Evolutionary conservation across 2,113 vertebrate genomes (phyloP).

Genomic region (Rhabdomys dilectus): DNA sequence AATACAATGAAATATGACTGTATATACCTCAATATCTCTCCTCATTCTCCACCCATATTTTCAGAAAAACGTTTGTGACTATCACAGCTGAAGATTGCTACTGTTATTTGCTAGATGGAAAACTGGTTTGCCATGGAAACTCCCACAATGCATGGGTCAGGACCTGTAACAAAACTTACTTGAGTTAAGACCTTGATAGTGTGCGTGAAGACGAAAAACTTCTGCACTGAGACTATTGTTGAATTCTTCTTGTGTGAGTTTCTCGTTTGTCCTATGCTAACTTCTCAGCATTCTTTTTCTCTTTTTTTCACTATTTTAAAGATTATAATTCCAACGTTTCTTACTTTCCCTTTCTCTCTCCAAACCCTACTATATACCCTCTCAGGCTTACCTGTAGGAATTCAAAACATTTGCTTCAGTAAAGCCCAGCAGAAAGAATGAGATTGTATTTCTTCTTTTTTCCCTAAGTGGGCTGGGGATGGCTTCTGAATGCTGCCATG

Average conservation of each 20-base stretch:
- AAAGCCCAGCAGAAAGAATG: slow-evolving; percentile 20
- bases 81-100: neutral
- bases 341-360: neutral
- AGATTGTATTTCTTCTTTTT: neutral
- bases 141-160: neutral
- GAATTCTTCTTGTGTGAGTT: neutral
- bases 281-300: neutral
- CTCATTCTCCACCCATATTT: neutral
- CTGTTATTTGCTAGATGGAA: neutral
- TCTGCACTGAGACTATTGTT: neutral
- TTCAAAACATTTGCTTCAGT: neutral
- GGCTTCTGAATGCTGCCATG: neutral
- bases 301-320: neutral
- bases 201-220: neutral
- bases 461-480: slow-evolving; percentile 9
- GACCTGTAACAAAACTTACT: neutral
- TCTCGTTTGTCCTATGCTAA: neutral
- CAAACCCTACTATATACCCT: neutral
- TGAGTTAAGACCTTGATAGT: neutral
- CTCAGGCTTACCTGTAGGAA: neutral
- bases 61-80: neutral
- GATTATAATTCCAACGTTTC: neutral
- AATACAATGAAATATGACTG: neutral
- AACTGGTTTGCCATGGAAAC: neutral
- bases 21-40: neutral